Conservation (phyloP, 2,797 vertebrate genomes). For the Gastrophryne carolinensis region DNA sequence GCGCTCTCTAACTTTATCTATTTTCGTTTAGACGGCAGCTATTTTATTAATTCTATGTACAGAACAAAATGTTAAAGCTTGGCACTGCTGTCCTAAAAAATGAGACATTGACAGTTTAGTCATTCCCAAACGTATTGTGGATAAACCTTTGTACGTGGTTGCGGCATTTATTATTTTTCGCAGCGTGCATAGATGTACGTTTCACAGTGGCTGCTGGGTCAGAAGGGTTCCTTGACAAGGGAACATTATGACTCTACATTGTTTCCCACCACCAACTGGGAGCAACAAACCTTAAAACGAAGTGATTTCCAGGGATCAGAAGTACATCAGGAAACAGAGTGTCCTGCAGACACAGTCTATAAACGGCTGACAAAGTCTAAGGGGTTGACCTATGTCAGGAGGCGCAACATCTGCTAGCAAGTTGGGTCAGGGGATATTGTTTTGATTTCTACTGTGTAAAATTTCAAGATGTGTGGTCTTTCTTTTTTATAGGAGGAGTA, state of each 20-base stretch:
- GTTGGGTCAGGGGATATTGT: background rate
- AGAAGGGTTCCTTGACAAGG: conserved; percentile 23
- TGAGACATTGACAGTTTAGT: no score
- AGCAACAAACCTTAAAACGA: conserved; percentile 40
- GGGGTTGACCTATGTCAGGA: background rate
- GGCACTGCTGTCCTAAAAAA: background rate
- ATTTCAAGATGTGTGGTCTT: background rate
- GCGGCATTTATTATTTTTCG: no score
- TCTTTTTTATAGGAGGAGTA: background rate
- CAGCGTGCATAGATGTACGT: background rate
- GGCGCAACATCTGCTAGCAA: background rate
- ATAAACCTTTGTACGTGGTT: no score
- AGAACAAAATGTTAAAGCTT: background rate
- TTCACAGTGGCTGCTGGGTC: conserved; percentile 8
- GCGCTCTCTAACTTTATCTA: background rate
- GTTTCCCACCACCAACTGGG: conserved; percentile 22
- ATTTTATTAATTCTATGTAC: background rate
- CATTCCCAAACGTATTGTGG: no score
- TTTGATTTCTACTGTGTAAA: background rate
- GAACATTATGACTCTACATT: conserved; percentile 16
- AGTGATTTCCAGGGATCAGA: conserved; percentile 1
- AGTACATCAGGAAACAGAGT: conserved; percentile 18
- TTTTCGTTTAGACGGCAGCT: background rate
- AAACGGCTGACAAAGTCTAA: no score
- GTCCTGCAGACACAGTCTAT: background rate